These are phyloP conservation scores for Chionoecetes opilio DNA, from an alignment of 1,140 invertebrate species.

Conservation along the genomic window DNA sequence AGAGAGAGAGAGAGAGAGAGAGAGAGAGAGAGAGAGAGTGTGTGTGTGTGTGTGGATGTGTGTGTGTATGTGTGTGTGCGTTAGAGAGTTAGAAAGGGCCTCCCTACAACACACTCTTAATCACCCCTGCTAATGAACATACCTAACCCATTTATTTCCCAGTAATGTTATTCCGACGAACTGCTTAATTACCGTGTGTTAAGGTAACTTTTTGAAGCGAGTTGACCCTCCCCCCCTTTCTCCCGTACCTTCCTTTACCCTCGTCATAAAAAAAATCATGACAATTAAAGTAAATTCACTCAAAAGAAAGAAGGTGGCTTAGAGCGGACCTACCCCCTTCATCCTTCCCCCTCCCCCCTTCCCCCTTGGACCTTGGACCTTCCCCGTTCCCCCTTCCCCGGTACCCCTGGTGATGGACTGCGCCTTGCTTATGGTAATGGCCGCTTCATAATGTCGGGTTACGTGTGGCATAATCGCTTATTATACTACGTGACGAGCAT, in stretches of 20 bases:
- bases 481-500: neutral
- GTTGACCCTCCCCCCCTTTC: too few relatives aligned
- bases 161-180: conserved; percentile 43
- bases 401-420: neutral
- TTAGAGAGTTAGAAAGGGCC: too few relatives aligned
- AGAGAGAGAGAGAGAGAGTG: too few relatives aligned
- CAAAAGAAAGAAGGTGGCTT: neutral
- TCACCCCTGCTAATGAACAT: conserved; percentile 39
- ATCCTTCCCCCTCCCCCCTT: too few relatives aligned
- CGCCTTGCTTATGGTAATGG: neutral
- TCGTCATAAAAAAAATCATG: neutral
- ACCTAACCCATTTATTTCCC: conserved; percentile 5
- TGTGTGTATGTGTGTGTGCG: too few relatives aligned
- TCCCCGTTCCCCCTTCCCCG: too few relatives aligned
- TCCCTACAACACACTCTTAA: too few relatives aligned
- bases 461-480: conserved; percentile 28
- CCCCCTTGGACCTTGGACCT: too few relatives aligned
- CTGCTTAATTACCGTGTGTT: conserved; percentile 20
- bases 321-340: too few relatives aligned
- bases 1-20: too few relatives aligned
- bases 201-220: neutral
- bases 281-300: neutral
- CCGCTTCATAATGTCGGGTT: neutral
- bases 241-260: too few relatives aligned
- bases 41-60: too few relatives aligned